These are phyloP conservation scores for Drosophila neonasuta DNA, from an alignment of 2,888 invertebrate genomes.

Conservation along the genomic window DNA sequence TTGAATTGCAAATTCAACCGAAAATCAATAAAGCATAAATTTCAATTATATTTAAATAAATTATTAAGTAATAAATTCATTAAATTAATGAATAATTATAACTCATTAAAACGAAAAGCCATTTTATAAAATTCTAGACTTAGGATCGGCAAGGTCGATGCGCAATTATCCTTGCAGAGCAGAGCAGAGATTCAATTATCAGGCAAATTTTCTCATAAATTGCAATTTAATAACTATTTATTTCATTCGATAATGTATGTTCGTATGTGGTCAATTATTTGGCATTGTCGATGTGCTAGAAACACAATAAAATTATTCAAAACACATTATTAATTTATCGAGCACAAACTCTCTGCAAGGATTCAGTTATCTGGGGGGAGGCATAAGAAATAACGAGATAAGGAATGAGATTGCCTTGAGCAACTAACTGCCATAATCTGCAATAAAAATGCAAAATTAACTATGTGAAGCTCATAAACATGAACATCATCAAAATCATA, in stretches of 20 bases:
- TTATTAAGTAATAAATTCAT: slow-evolving; percentile 42
- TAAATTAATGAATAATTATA: slow-evolving; percentile 50
- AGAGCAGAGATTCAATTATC: not conserved
- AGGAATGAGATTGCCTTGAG: slow-evolving; percentile 29
- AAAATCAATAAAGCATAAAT: slow-evolving; percentile 28
- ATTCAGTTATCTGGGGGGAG: slow-evolving; percentile 13
- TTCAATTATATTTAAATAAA: slow-evolving; percentile 47
- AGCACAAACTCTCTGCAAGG: slow-evolving; percentile 18
- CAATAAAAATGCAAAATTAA: slow-evolving; percentile 56
- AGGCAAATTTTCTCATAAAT: too few relatives aligned
- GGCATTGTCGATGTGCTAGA: not conserved
- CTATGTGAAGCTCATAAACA: slow-evolving; percentile 35
- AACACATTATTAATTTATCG: not conserved
- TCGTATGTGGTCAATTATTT: not conserved
- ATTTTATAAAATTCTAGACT: slow-evolving; percentile 11
- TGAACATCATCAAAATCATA: slow-evolving; percentile 4
- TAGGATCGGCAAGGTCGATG: slow-evolving; percentile 7
- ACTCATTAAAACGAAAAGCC: slow-evolving; percentile 6
- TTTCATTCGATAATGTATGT: not conserved
- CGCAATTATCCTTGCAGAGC: slow-evolving; percentile 4
- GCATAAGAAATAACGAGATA: slow-evolving; percentile 4
- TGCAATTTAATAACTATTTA: not conserved
- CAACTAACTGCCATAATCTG: slow-evolving; percentile 63
- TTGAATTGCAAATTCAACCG: slow-evolving; percentile 44
- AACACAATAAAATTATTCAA: not conserved